Base-by-base conservation (phyloP, 2,888 invertebrate species). In the Erannis defoliaria region DNA sequence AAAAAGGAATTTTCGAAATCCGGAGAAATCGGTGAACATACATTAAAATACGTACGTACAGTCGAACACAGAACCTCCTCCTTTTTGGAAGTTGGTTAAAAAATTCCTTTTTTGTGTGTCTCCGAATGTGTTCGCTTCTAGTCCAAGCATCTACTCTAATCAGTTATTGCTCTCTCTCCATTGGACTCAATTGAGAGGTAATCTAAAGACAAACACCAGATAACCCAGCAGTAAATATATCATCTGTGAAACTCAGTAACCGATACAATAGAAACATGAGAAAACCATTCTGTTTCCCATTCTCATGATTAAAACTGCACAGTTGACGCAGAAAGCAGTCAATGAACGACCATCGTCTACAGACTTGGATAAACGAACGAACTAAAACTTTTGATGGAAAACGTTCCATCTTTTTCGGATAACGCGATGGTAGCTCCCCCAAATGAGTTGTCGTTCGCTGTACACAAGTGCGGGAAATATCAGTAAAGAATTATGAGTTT, bases 231-330 rank as follows among this genome's bases (percentile, higher is more conserved):
- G n/a, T n/a, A n/a, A n/a, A n/a, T n/a, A n/a, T n/a, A n/a, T n/a
- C n/a, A n/a, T n/a, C n/a, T n/a, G n/a, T n/a, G n/a, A n/a, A n/a
- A n/a, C n/a, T n/a, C n/a, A 26, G 5, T 23, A 26, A 26, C 8
- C 5, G 26, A 26, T 26, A 5, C 4, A 46, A 18, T 51, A 46
- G 18, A 37, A 46, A 14, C 45, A 46, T 46, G 45, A 19, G 55
- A 55, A 46, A 26, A 37, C 37, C 23, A 21, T 45, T 12, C 3
- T 14, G 19, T 37, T 55, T 46, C 55, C 5, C 55, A 54, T 54
- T 43, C 54, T 16, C 54, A 54, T 43, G 16, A 54, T 54, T 42
- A 54, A 33, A 23, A 33, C 14, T 21, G 21, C 31, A 46, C 43
- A 54, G 26, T 18, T 2, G 12, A 33, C 19, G 46, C 16, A 33